Percentiles rank a stretch among this genome's conserved stretches.
Evolutionary conservation across 2,113 vertebrate species (phyloP).

Genomic region (Oryzias javanicus): DNA sequence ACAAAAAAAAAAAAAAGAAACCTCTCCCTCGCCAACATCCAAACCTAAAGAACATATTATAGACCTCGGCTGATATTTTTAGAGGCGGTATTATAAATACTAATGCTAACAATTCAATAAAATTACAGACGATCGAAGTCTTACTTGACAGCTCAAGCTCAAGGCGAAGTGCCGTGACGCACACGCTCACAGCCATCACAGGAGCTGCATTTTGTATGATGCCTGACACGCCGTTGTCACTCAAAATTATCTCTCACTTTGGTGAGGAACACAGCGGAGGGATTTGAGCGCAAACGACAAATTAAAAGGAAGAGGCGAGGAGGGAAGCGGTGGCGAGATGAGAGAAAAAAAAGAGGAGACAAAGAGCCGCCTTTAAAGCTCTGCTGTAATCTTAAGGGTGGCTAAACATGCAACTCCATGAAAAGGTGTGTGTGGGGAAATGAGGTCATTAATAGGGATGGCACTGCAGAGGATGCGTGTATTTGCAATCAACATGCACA

Average conservation of each 20-base stretch:
- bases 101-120: conserved; percentile 30
- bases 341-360: conserved; percentile 12
- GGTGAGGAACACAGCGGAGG: conserved; percentile 35
- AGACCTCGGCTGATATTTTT: conserved; percentile 46
- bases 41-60: conserved; percentile 23
- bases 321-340: conserved; percentile 14
- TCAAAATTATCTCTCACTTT: conserved; percentile 64
- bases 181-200: conserved; percentile 51
- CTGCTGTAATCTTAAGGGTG: conserved; percentile 66
- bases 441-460: conserved; percentile 70
- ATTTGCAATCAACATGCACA: conserved; percentile 72
- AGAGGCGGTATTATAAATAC: conserved; percentile 7
- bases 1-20: not conserved
- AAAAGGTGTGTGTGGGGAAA: conserved; percentile 44
- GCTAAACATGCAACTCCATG: conserved; percentile 35
- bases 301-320: conserved; percentile 54
- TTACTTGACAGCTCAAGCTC: conserved; percentile 39
- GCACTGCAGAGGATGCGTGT: conserved; percentile 65
- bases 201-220: conserved; percentile 42
- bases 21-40: conserved; percentile 11
- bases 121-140: conserved; percentile 47
- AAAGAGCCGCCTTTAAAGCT: conserved; percentile 43
- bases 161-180: conserved; percentile 39
- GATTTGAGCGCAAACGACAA: conserved; percentile 61
- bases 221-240: conserved; percentile 47